phyloP scores from a whole-genome alignment of 53 echinoderm and acorn worm genomes.

The Antedon mediterranea region DNA sequence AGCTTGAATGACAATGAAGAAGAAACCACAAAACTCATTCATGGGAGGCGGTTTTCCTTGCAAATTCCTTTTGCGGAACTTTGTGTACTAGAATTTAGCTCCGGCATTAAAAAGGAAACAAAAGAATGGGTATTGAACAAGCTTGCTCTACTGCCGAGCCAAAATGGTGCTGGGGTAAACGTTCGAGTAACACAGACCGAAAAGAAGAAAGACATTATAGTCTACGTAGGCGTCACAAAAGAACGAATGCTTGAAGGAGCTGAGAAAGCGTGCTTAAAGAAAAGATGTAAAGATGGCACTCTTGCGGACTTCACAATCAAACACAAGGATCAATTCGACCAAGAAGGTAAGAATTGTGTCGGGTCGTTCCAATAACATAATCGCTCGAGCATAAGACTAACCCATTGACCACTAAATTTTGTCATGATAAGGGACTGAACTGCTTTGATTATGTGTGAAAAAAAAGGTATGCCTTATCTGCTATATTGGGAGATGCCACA shows the following conservation, averaged over 20 bases:
- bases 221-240: slow-evolving; percentile 51
- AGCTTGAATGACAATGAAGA: no score
- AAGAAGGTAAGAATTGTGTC: slow-evolving; percentile 60
- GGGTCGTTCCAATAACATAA: no score
- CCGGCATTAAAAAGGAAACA: not conserved
- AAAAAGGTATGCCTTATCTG: no score
- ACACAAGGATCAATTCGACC: slow-evolving; percentile 65
- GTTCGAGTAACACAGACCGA: slow-evolving; percentile 15
- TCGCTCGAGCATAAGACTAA: no score
- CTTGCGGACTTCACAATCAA: slow-evolving; percentile 68
- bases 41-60: not conserved
- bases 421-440: no score
- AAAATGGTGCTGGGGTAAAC: slow-evolving; percentile 9
- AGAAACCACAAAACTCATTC: not conserved
- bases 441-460: no score
- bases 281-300: slow-evolving; percentile 83
- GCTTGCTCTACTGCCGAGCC: not conserved
- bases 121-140: slow-evolving; percentile 1
- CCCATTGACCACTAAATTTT: no score
- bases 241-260: slow-evolving; percentile 88
- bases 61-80: not conserved
- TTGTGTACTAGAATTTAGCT: slow-evolving; percentile 3
- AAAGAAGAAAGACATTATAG: slow-evolving; percentile 24
- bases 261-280: slow-evolving; percentile 70
- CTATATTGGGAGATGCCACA: no score